phyloP scores from a whole-genome alignment of 2,888 invertebrate genomes.

The Physocephala rufipes region DNA sequence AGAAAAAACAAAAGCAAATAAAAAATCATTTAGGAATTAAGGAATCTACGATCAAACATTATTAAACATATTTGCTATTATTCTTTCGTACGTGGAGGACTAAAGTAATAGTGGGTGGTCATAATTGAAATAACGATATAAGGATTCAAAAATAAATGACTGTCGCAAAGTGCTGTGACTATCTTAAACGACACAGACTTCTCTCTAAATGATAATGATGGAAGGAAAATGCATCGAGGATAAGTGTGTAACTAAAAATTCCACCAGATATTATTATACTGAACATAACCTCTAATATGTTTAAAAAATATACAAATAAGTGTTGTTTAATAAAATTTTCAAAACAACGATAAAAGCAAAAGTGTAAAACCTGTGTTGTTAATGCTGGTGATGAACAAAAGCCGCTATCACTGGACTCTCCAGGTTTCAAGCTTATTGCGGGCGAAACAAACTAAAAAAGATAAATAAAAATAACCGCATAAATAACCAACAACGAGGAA shows the following conservation, averaged over 20 bases:
- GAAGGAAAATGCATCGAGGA: too few species aligned
- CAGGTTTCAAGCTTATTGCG: constrained; percentile 70
- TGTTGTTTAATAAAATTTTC: constrained; percentile 56
- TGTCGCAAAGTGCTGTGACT: too few species aligned
- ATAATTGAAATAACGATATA: too few species aligned
- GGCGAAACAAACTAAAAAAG: constrained; percentile 68
- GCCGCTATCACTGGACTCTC: constrained; percentile 68
- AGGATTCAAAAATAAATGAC: too few species aligned
- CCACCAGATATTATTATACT: too few species aligned
- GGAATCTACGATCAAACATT: background rate
- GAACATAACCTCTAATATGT: background rate
- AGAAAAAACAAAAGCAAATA: constrained; percentile 47
- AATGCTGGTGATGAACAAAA: constrained; percentile 67
- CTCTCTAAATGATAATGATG: too few species aligned
- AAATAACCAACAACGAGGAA: constrained; percentile 47
- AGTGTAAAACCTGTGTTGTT: constrained; percentile 66
- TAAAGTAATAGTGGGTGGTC: too few species aligned
- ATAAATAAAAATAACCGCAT: constrained; percentile 53
- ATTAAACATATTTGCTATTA: too few species aligned
- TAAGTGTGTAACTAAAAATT: too few species aligned
- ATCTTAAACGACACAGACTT: too few species aligned
- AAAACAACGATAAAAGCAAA: constrained; percentile 64
- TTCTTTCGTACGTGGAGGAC: too few species aligned
- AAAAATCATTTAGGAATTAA: constrained; percentile 14
- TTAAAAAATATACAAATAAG: too few species aligned